Conservation (phyloP, 2,797 vertebrate species). For the Rhinichthys osculus region DNA sequence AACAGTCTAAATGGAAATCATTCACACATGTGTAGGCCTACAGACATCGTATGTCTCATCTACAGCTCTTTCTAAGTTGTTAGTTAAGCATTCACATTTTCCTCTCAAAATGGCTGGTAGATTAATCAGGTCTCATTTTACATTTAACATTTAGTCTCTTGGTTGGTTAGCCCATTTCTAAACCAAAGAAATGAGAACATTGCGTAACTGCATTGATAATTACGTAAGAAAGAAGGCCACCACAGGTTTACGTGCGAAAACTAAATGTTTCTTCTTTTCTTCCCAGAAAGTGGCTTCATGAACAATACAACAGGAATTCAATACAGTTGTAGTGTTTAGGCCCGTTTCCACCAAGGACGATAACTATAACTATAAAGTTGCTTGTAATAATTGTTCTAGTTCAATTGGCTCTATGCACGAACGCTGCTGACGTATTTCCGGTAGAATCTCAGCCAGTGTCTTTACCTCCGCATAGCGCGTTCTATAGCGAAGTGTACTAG, state of each 20-base stretch:
- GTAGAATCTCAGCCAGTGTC: too few species aligned
- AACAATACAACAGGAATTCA: constrained; percentile 1
- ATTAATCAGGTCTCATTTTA: not conserved
- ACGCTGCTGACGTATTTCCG: too few species aligned
- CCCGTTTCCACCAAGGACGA: not conserved
- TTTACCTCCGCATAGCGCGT: too few species aligned
- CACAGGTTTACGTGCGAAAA: not conserved
- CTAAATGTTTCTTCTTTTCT: not conserved
- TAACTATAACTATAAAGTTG: not conserved
- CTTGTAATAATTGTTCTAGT: not conserved
- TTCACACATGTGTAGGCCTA: not conserved
- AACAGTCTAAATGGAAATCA: not conserved
- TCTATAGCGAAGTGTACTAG: too few species aligned
- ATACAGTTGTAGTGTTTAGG: not conserved
- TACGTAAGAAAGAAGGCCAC: too few species aligned
- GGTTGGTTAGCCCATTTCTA: not conserved
- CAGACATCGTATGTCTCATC: too few species aligned
- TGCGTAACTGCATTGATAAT: not conserved
- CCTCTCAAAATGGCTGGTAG: not conserved
- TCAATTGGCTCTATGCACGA: not conserved
- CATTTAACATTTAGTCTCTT: not conserved
- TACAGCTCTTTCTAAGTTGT: not conserved
- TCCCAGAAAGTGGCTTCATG: not conserved
- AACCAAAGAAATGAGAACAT: not conserved
- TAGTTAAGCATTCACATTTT: not conserved